Percentiles rank a stretch among this genome's conserved stretches.
Evolutionary conservation across 2,113 vertebrate species (phyloP).

Genomic region (Phyllostomus discolor): DNA sequence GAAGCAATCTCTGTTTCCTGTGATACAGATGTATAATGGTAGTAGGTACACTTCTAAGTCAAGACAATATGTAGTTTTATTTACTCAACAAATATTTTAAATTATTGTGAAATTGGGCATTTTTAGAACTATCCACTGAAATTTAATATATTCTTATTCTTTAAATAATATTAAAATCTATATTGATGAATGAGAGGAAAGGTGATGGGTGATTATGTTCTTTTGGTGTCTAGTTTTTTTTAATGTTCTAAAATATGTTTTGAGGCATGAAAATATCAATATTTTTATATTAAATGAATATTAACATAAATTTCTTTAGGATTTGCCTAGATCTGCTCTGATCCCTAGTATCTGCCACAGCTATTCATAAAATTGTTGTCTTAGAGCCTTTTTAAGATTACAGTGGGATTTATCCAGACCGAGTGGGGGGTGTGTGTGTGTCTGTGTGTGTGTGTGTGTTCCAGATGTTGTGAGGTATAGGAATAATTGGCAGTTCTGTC

Average conservation of each 20-base stretch:
- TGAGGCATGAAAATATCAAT: constrained; percentile 1
- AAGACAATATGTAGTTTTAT: background rate
- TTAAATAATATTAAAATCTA: constrained; percentile 5
- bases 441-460: background rate
- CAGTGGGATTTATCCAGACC: background rate
- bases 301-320: constrained; percentile 8
- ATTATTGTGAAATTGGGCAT: constrained; percentile 5
- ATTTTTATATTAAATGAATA: constrained; percentile 15
- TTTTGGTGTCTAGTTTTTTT: background rate
- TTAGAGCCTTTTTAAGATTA: background rate
- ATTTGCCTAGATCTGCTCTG: background rate
- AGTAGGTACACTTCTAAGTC: background rate
- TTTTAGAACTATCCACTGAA: background rate
- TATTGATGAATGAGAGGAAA: background rate
- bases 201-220: background rate
- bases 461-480: background rate
- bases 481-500: constrained; percentile 9
- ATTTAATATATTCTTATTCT: background rate
- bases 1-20: background rate
- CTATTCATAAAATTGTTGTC: background rate
- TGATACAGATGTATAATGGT: background rate
- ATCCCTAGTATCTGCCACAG: background rate
- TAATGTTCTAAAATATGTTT: background rate
- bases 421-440: background rate
- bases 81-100: background rate